Evolutionary conservation across 2,888 invertebrate genomes (phyloP).

Genomic region (Lasioglossum calceatum): DNA sequence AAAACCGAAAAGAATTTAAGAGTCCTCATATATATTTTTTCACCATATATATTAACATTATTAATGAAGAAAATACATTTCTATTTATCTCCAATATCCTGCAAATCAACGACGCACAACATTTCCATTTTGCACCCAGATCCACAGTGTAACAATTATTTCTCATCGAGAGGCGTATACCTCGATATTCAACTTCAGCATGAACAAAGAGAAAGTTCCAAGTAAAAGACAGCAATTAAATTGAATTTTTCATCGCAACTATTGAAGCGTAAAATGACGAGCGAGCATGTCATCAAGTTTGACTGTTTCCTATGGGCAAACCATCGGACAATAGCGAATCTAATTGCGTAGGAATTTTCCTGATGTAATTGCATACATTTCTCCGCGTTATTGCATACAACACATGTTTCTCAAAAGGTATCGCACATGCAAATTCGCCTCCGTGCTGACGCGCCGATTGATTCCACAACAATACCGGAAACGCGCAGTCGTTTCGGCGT

Average conservation of each 20-base stretch:
- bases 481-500: neutral
- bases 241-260: neutral
- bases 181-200: neutral
- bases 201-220: neutral
- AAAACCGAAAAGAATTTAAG: neutral
- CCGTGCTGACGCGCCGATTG: neutral
- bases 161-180: too few relatives aligned
- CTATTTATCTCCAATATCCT: too few relatives aligned
- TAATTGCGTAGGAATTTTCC: slow-evolving; percentile 34
- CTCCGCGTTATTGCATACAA: slow-evolving; percentile 9
- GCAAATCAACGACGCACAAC: too few relatives aligned
- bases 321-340: slow-evolving; percentile 28
- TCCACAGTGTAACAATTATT: neutral
- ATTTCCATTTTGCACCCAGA: neutral
- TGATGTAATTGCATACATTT: slow-evolving; percentile 51
- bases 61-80: neutral
- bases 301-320: neutral
- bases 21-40: too few relatives aligned
- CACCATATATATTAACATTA: too few relatives aligned
- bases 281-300: neutral
- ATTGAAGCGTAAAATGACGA: neutral
- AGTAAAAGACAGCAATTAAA: neutral
- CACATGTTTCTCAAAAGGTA: neutral
- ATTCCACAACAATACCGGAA: neutral
- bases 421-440: neutral